Percentiles rank a stretch among this genome's conserved stretches.
Evolutionary conservation across 2,888 invertebrate genomes (phyloP).

Genomic region (Agrochola lota): DNA sequence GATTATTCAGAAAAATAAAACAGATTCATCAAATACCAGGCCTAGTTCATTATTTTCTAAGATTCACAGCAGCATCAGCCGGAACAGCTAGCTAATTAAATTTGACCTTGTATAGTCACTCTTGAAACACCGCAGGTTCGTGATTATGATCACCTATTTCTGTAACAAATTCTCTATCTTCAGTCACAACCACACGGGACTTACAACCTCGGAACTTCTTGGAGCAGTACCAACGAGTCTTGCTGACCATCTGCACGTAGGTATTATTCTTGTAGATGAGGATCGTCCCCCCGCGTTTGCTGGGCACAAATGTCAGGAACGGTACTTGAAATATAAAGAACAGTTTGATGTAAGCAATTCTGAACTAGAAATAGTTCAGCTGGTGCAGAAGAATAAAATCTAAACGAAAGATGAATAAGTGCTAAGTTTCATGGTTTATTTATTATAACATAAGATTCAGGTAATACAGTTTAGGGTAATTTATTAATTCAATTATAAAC

Average conservation of each 20-base stretch:
- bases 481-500: not conserved
- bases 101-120: not conserved
- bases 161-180: slow-evolving; percentile 37
- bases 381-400: not conserved
- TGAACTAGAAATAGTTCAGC: not conserved
- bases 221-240: slow-evolving; percentile 73
- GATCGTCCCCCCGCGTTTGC: slow-evolving; percentile 49
- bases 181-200: slow-evolving; percentile 60
- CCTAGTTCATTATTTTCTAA: too few species aligned
- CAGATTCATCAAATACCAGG: too few species aligned
- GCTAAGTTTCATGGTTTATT: not conserved
- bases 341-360: not conserved
- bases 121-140: not conserved
- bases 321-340: slow-evolving; percentile 5
- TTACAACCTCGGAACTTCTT: slow-evolving; percentile 69
- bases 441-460: not conserved
- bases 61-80: too few species aligned
- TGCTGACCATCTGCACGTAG: slow-evolving; percentile 59
- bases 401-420: not conserved
- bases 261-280: slow-evolving; percentile 55
- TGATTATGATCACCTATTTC: slow-evolving; percentile 66
- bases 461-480: not conserved
- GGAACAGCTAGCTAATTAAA: not conserved
- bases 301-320: slow-evolving; percentile 54
- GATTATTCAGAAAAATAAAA: too few species aligned